Evolutionary conservation across 2,797 vertebrate genomes (phyloP), one percentile per base, ranked within the genome.

Genomic region (Sebastes hubbsi): DNA sequence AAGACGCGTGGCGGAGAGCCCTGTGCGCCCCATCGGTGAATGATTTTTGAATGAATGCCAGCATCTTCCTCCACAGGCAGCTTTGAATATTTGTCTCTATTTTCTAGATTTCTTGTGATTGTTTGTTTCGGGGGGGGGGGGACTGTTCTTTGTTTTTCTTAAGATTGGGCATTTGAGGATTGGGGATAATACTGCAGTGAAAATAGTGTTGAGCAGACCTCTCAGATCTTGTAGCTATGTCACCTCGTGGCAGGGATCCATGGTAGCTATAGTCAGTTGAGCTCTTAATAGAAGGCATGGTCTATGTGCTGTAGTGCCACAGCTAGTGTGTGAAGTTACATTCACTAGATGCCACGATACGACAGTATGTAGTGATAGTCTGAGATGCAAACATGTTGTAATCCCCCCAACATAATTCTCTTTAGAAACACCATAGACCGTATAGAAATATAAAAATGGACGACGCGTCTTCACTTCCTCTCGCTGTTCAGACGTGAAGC

Each of bases 21-120:
- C 74, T 18, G 82, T 13, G 80, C 66, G 61, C 90, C 89, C 82
- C 82, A 66, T 84, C 80, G 72, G 62, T 80, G 86, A 92, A 91
- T 89, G 85, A 83, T 85, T 88, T 84, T 84, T 78, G 89, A 91
- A 92, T 91, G 90, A 93, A 94, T 94, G 93, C 92, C 93, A 92
- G 91, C 91, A 93, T 94, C 90, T 92, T 94, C 92, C 89, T 93
- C 91, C 92, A 92, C 92, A 94, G 90, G 91, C 91, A 93, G 93
- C 92, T 94, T 94, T 91, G 86, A 93, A 93, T 94, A 89, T 90
- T 80, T 88, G 80, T 93, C 87, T 92, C 88, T 85, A 52, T 92
- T 90, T 92, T 90, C 80, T 89, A 88, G 72, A 88, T 88, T 87
- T 85, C 67, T 82, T 81, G 81, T 90, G 86, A 82, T 91, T 80